These are phyloP conservation scores for Cheilosia pagana DNA, from an alignment of 2,888 invertebrate species.

Conservation along the genomic window DNA sequence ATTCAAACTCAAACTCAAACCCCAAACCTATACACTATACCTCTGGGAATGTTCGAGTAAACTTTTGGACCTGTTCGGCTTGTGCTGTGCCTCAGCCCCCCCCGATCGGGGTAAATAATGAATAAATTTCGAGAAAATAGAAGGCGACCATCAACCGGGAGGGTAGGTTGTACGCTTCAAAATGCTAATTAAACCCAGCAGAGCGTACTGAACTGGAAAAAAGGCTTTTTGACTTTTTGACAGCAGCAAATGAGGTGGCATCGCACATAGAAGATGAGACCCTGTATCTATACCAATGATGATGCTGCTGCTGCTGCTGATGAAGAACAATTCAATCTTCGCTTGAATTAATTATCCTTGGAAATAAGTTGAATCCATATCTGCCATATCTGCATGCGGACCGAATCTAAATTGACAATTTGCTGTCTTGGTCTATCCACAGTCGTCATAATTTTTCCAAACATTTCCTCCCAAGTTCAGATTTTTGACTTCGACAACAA, in stretches of 20 bases:
- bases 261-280: conserved; percentile 7
- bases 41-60: conserved; percentile 55
- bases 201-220: conserved; percentile 70
- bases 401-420: conserved; percentile 40
- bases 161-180: conserved; percentile 60
- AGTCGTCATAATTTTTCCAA: conserved; percentile 54
- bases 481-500: not conserved
- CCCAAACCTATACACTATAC: conserved; percentile 50
- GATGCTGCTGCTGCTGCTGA: conserved; percentile 6
- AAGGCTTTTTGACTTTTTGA: conserved; percentile 75
- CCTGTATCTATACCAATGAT: not conserved
- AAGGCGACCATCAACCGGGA: conserved; percentile 15
- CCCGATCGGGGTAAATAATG: conserved; percentile 69
- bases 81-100: not conserved
- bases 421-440: conserved; percentile 25
- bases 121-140: conserved; percentile 55
- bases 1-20: not conserved
- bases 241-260: conserved; percentile 73
- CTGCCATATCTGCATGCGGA: conserved; percentile 11
- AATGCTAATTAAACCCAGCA: conserved; percentile 73
- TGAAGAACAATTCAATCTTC: conserved; percentile 73
- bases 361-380: conserved; percentile 50
- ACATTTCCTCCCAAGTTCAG: not conserved
- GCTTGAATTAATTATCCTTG: conserved; percentile 72
- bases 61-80: conserved; percentile 44